phyloP scores from a whole-genome alignment of 2,113 vertebrate genomes.

The Phasianus colchicus region DNA sequence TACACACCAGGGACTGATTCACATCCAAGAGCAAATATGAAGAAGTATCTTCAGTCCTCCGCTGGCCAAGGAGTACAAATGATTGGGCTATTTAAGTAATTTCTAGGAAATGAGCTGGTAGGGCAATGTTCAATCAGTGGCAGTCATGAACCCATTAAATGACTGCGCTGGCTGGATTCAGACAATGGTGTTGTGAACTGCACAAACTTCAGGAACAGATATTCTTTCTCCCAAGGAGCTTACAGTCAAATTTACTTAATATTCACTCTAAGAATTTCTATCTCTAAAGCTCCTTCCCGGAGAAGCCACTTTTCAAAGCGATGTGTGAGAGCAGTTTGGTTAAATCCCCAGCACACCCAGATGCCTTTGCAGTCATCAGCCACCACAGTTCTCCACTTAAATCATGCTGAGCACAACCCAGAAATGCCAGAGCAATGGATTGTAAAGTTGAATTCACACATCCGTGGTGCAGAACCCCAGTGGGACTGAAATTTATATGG shows the following conservation, averaged over 20 bases:
- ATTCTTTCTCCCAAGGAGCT: not conserved
- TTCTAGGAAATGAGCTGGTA: slow-evolving; percentile 27
- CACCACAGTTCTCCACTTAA: slow-evolving; percentile 11
- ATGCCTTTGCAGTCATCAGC: slow-evolving; percentile 35
- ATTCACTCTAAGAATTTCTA: not conserved
- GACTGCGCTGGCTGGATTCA: not conserved
- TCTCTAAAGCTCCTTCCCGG: slow-evolving; percentile 17
- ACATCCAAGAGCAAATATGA: slow-evolving; percentile 8
- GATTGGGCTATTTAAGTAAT: slow-evolving; percentile 4
- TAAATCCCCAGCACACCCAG: slow-evolving; percentile 14
- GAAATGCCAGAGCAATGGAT: not conserved
- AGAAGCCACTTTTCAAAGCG: slow-evolving; percentile 12
- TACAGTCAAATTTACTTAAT: slow-evolving; percentile 11
- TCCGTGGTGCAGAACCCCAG: accelerated
- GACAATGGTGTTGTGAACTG: not conserved
- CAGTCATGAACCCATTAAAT: not conserved
- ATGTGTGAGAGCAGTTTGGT: not conserved
- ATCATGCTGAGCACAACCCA: slow-evolving; percentile 12
- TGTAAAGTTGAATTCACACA: slow-evolving; percentile 9
- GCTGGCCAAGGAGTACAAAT: not conserved
- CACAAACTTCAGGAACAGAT: not conserved
- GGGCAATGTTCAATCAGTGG: slow-evolving; percentile 1
- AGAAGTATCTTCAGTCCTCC: not conserved
- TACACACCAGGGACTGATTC: not conserved
- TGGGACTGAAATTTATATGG: not conserved